Evolutionary conservation across 2,888 invertebrate species (phyloP).

Genomic region (Pammene aurita): DNA sequence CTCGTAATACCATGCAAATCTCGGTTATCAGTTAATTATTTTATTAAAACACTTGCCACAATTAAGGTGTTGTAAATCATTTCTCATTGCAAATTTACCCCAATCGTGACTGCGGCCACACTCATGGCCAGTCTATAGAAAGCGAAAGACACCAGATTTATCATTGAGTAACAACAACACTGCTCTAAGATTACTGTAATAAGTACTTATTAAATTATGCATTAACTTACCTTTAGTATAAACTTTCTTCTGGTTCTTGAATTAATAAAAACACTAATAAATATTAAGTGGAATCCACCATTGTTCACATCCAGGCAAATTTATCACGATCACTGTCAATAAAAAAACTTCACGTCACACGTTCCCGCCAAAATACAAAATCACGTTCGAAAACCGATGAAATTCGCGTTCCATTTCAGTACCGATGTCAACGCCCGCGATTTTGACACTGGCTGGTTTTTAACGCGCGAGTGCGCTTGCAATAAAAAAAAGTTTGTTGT

Average conservation of each 20-base stretch:
- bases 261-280: conserved; percentile 61
- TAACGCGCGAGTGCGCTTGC: conserved; percentile 73
- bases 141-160: conserved; percentile 69
- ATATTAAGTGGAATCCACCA: conserved; percentile 77
- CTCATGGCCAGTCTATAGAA: conserved; percentile 80
- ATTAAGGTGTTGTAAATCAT: conserved; percentile 47
- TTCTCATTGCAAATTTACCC: conserved; percentile 62
- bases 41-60: neutral
- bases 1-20: no score
- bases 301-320: conserved; percentile 73
- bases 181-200: conserved; percentile 50
- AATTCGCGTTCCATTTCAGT: conserved; percentile 57
- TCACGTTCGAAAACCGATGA: conserved; percentile 63
- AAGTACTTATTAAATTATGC: conserved; percentile 51
- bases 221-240: conserved; percentile 65
- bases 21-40: no score
- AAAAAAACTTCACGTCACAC: conserved; percentile 64
- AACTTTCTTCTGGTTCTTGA: conserved; percentile 60
- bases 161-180: conserved; percentile 60
- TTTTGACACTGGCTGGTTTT: conserved; percentile 68
- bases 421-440: conserved; percentile 77
- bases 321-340: conserved; percentile 70
- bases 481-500: conserved; percentile 59
- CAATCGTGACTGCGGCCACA: conserved; percentile 72
- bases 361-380: conserved; percentile 66